Conservation (phyloP, 2,797 vertebrate genomes). For the Esox masquinongy region DNA sequence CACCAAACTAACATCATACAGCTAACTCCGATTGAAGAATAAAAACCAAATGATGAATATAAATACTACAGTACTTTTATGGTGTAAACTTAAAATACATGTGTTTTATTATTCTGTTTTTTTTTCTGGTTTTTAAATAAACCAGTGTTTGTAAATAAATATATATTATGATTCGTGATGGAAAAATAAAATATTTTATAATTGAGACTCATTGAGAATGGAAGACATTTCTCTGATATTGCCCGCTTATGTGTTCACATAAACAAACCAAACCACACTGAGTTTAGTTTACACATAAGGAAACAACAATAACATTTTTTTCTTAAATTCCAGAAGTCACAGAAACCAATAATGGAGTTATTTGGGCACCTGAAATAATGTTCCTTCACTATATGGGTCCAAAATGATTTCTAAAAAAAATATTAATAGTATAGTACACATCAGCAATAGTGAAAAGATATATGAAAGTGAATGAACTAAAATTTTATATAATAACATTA, state of each 20-base stretch:
- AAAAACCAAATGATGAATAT: not conserved
- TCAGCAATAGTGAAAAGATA: not conserved
- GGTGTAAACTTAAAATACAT: not conserved
- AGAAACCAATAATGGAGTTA: not conserved
- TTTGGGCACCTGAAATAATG: not conserved
- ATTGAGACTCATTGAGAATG: not conserved
- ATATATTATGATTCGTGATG: not conserved
- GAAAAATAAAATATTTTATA: not conserved
- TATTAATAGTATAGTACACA: too few species aligned
- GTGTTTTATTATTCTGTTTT: not conserved
- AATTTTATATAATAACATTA: not conserved
- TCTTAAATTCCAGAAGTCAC: not conserved
- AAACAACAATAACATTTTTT: not conserved
- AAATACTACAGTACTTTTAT: not conserved
- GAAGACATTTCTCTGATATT: not conserved
- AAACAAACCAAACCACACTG: not conserved
- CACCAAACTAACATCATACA: not conserved
- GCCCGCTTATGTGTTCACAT: not conserved
- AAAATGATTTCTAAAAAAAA: too few species aligned
- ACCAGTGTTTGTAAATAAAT: not conserved
- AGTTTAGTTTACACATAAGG: not conserved
- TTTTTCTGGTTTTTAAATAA: not conserved
- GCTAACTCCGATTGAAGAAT: not conserved
- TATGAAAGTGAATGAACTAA: not conserved
- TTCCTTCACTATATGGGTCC: not conserved